These are phyloP conservation scores for Psittacara wagleri DNA, from an alignment of 2,113 vertebrate species.

Conservation along the genomic window DNA sequence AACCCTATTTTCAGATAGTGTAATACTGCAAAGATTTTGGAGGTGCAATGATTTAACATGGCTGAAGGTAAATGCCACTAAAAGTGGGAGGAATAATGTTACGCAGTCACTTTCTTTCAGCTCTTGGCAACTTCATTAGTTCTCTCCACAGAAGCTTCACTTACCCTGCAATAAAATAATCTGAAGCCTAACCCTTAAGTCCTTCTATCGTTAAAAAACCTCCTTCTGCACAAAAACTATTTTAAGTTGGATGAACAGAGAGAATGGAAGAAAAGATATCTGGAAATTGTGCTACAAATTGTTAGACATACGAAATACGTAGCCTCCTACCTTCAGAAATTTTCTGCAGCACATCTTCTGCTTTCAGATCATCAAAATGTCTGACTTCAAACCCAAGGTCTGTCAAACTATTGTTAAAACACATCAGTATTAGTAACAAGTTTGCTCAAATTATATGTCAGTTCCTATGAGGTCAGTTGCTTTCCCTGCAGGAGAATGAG, in stretches of 20 bases:
- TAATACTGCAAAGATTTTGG: background rate
- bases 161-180: background rate
- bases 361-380: constrained; percentile 76
- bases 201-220: background rate
- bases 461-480: background rate
- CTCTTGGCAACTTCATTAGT: background rate
- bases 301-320: background rate
- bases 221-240: background rate
- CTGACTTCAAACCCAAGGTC: constrained; percentile 88
- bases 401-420: constrained; percentile 50
- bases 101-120: background rate
- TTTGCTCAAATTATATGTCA: background rate
- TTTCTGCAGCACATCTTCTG: constrained; percentile 69
- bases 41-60: background rate
- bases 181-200: background rate
- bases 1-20: background rate
- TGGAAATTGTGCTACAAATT: background rate
- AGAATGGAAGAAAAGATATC: background rate
- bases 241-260: background rate
- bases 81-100: background rate
- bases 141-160: background rate
- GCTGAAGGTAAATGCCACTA: background rate
- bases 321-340: constrained; percentile 80
- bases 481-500: background rate
- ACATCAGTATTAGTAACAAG: background rate